Percentiles rank a stretch among this genome's conserved stretches.
Conservation (phyloP, 2,797 vertebrate genomes). For the Emydoidea blandingii region DNA sequence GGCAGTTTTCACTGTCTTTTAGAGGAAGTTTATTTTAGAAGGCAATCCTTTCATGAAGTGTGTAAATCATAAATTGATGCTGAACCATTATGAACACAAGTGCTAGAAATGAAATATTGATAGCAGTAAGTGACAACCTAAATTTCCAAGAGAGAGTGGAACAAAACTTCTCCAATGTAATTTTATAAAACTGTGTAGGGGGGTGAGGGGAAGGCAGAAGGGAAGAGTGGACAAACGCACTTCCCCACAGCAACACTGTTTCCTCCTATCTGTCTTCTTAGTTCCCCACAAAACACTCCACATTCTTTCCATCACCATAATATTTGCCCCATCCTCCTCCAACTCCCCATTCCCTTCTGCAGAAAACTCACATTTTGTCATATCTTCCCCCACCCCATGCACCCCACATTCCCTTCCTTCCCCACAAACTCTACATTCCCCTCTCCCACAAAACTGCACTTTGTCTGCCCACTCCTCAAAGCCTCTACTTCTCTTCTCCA, state of each 20-base stretch:
- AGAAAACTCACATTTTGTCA: background rate
- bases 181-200: background rate
- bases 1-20: slow-evolving; percentile 38
- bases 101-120: background rate
- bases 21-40: slow-evolving; percentile 17
- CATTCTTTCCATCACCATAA: background rate
- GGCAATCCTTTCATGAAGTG: background rate
- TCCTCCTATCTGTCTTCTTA: background rate
- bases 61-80: background rate
- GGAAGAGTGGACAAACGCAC: background rate
- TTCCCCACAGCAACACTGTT: background rate
- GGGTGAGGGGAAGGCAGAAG: background rate
- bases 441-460: no score
- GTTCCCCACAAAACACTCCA: no score
- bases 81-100: background rate
- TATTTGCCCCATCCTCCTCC: background rate
- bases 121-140: background rate
- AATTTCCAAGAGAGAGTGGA: background rate
- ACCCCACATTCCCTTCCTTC: background rate
- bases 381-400: background rate
- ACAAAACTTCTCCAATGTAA: background rate
- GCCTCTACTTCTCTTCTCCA: background rate
- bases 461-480: background rate
- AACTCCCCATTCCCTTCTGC: background rate
- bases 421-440: background rate